Conservation (phyloP, 1,140 invertebrate species). For the Meloidogyne chitwoodi region DNA sequence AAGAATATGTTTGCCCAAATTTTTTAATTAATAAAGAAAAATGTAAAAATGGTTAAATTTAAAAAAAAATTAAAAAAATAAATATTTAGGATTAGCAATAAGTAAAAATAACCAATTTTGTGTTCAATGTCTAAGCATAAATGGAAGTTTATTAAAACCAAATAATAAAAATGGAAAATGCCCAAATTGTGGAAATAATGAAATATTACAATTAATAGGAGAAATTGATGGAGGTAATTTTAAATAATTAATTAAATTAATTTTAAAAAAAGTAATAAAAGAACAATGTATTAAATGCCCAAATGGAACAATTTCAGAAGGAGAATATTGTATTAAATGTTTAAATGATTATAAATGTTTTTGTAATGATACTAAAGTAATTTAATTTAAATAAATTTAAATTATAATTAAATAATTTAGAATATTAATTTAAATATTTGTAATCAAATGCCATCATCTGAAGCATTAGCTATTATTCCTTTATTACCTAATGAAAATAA, state of each 20-base stretch:
- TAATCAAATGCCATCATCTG: background rate
- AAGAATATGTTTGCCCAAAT: background rate
- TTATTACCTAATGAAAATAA: background rate
- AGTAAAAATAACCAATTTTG: conserved; percentile 7
- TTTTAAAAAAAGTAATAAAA: background rate
- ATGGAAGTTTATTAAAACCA: background rate
- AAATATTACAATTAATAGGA: conserved; percentile 4
- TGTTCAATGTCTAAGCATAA: conserved; percentile 2
- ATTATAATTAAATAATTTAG: conserved; percentile 15
- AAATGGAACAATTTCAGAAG: conserved; percentile 5
- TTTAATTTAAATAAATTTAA: conserved; percentile 14
- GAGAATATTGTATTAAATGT: conserved; percentile 26
- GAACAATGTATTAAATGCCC: conserved; percentile 28
- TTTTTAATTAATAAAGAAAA: background rate
- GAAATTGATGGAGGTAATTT: background rate
- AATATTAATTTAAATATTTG: background rate
- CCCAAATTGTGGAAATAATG: background rate
- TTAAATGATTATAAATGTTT: conserved; percentile 25
- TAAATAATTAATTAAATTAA: background rate
- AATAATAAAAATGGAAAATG: conserved; percentile 4
- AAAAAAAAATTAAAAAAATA: background rate
- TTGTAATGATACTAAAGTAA: conserved; percentile 22
- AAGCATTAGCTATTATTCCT: background rate
- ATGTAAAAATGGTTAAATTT: background rate
- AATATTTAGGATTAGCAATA: background rate